These are phyloP conservation scores for Scolopax mira DNA, from an alignment of 2,113 vertebrate species.

Conservation along the genomic window DNA sequence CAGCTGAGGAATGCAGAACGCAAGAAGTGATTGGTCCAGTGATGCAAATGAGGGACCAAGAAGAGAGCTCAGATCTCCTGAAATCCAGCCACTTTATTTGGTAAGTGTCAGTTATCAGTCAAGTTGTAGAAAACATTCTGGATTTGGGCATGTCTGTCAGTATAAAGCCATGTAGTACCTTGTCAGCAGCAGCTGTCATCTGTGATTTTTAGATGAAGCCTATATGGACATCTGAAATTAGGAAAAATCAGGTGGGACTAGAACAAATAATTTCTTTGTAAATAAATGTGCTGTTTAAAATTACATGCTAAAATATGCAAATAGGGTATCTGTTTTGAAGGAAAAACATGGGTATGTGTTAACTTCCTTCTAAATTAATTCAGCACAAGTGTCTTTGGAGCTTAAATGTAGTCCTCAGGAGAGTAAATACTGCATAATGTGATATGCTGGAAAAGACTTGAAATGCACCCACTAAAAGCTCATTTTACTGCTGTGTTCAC, in stretches of 20 bases:
- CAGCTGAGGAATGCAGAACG: not conserved
- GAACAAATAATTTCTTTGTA: conserved; percentile 33
- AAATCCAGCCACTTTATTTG: not conserved
- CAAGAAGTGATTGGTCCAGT: not conserved
- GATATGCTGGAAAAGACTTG: conserved; percentile 30
- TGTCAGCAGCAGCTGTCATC: conserved; percentile 9
- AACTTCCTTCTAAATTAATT: conserved; percentile 72
- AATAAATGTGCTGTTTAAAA: conserved; percentile 51
- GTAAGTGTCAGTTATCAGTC: not conserved
- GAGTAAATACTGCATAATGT: conserved; percentile 66
- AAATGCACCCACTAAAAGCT: conserved; percentile 50
- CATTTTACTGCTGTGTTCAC: conserved; percentile 16
- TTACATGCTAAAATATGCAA: conserved; percentile 61
- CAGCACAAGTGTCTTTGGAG: conserved; percentile 56
- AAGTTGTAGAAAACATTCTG: not conserved
- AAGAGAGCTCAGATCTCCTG: not conserved
- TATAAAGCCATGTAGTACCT: not conserved
- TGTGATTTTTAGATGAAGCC: not conserved
- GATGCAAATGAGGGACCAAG: not conserved
- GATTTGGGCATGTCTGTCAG: not conserved
- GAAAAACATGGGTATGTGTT: conserved; percentile 32
- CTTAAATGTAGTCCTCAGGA: conserved; percentile 66
- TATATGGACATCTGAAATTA: not conserved
- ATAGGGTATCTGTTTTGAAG: conserved; percentile 49
- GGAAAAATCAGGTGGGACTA: not conserved